Conservation (phyloP, 2,113 vertebrate species). For the Hyla sarda region DNA sequence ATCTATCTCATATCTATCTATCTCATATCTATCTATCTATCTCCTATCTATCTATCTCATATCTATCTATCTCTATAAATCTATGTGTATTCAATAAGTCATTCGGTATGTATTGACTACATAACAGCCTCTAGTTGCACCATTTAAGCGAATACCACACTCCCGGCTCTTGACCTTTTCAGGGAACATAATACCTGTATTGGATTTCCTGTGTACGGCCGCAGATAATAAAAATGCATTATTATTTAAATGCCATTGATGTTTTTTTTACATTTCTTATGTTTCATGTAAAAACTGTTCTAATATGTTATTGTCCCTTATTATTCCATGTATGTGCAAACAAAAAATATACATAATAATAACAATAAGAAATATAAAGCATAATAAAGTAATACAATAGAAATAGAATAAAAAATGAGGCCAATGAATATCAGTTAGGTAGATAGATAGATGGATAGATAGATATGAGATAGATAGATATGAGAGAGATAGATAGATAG, state of each 20-base stretch:
- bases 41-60: neutral
- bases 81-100: neutral
- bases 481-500: too few relatives aligned
- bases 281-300: neutral
- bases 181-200: neutral
- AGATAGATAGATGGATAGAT: too few relatives aligned
- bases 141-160: neutral
- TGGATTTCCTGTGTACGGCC: neutral
- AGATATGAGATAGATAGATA: too few relatives aligned
- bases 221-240: neutral
- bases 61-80: neutral
- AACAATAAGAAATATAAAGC: neutral
- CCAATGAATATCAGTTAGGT: too few relatives aligned
- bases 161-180: neutral
- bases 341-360: neutral
- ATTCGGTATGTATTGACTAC: neutral
- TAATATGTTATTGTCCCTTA: neutral
- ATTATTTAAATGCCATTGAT: neutral
- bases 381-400: too few relatives aligned
- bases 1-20: constrained; percentile 22
- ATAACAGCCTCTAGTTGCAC: neutral
- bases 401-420: too few relatives aligned
- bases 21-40: neutral
- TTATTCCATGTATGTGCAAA: neutral
- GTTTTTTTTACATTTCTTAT: neutral